phyloP scores from a whole-genome alignment of 2,797 vertebrate species.

The Petrocephalus schoutedeni region DNA sequence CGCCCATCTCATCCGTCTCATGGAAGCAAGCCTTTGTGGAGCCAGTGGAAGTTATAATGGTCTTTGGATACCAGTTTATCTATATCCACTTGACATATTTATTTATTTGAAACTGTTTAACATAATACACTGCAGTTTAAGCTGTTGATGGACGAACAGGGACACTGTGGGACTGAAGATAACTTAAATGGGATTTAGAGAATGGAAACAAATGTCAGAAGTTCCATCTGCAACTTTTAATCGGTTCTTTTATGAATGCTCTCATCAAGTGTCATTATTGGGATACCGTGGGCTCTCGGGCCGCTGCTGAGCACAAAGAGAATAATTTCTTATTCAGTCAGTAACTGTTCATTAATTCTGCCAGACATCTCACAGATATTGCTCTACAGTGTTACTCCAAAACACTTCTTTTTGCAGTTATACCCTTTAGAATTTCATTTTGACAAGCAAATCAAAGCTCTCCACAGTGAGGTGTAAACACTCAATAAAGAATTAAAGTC shows the following conservation, averaged over 20 bases:
- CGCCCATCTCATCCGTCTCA: neutral
- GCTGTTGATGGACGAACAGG: conserved; percentile 22
- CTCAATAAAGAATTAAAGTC: neutral
- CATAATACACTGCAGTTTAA: conserved; percentile 22
- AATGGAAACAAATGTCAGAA: conserved; percentile 17
- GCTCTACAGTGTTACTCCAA: neutral
- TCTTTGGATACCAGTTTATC: conserved; percentile 30
- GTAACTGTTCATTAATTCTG: conserved; percentile 16
- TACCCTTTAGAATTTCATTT: neutral
- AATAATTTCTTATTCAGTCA: conserved; percentile 21
- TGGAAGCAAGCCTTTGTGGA: conserved; percentile 24
- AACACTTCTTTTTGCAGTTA: conserved; percentile 3
- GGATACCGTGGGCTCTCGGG: neutral
- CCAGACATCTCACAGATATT: conserved; percentile 9
- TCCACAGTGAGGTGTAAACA: neutral
- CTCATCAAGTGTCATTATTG: conserved; percentile 19
- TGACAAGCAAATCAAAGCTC: conserved; percentile 51
- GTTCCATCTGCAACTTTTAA: conserved; percentile 20
- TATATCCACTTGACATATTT: conserved; percentile 25
- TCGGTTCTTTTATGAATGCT: conserved; percentile 12
- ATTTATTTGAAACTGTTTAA: conserved; percentile 27
- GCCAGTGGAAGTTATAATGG: conserved; percentile 26
- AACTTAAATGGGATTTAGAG: conserved; percentile 21
- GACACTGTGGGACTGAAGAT: conserved; percentile 20
- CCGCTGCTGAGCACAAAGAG: neutral